Conservation (phyloP, 2,797 vertebrate species). For the Sebastes trivittatus region DNA sequence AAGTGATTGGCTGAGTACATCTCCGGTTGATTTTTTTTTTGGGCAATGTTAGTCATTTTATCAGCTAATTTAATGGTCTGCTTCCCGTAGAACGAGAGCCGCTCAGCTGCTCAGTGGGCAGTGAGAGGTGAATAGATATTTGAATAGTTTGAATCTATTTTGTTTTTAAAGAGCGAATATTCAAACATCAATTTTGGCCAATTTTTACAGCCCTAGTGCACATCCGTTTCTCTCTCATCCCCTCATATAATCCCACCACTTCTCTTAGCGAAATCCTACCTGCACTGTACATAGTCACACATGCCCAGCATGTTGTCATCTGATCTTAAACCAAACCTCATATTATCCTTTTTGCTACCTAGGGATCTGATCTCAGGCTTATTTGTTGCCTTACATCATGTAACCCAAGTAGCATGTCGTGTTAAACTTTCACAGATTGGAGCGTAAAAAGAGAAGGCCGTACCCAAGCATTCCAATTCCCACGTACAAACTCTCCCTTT, state of each 20-base stretch:
- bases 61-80: neutral
- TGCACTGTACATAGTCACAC: neutral
- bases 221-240: neutral
- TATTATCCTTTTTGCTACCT: neutral
- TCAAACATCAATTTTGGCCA: neutral
- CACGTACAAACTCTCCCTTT: constrained; percentile 45
- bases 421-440: constrained; percentile 23
- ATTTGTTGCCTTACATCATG: constrained; percentile 39
- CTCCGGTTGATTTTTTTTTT: too few relatives aligned
- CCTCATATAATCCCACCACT: neutral
- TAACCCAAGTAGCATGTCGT: constrained; percentile 38
- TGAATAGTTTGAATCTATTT: neutral
- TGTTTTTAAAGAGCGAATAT: neutral
- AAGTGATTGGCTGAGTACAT: too few relatives aligned
- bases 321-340: neutral
- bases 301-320: neutral
- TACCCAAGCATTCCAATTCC: constrained; percentile 28
- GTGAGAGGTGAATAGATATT: neutral
- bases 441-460: neutral
- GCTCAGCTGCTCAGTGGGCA: neutral
- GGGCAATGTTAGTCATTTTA: too few relatives aligned
- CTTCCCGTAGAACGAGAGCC: neutral
- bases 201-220: neutral
- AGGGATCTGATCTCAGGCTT: constrained; percentile 2
- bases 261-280: neutral